Conservation (phyloP, 2,113 vertebrate species). For the Takifugu flavidus region DNA sequence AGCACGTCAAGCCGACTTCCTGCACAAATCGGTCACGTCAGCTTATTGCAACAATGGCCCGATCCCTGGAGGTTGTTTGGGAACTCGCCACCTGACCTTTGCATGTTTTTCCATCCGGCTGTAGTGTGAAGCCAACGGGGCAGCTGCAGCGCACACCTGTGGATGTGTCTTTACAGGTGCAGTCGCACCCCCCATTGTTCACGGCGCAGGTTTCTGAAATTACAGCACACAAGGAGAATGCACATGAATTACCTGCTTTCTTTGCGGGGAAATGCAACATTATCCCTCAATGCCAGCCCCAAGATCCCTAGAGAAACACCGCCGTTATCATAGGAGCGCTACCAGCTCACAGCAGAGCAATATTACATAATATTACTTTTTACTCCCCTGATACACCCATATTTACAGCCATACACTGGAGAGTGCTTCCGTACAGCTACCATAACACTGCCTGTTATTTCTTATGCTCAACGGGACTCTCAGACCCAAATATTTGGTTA, state of each 20-base stretch:
- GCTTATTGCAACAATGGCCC: background rate
- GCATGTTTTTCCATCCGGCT: constrained; percentile 93
- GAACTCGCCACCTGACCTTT: constrained; percentile 80
- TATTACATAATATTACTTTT: no score
- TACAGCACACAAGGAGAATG: constrained; percentile 2
- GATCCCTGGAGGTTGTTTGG: background rate
- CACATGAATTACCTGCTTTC: no score
- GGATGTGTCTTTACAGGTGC: constrained; percentile 95
- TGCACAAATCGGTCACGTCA: background rate
- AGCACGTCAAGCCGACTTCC: background rate
- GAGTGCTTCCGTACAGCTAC: no score
- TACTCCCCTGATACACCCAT: no score
- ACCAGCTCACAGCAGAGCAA: no score
- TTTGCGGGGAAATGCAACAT: background rate
- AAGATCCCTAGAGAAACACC: no score
- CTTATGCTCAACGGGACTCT: background rate
- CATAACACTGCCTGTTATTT: background rate
- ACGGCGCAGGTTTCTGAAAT: constrained; percentile 91
- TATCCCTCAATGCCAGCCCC: no score
- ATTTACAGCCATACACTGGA: no score
- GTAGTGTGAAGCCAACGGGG: constrained; percentile 89
- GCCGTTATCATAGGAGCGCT: no score
- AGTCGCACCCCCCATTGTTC: constrained; percentile 96
- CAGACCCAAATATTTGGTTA: constrained; percentile 5
- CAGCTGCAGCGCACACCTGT: constrained; percentile 97